Conservation (phyloP, 1,140 invertebrate species). For the Holotrichia oblita region DNA sequence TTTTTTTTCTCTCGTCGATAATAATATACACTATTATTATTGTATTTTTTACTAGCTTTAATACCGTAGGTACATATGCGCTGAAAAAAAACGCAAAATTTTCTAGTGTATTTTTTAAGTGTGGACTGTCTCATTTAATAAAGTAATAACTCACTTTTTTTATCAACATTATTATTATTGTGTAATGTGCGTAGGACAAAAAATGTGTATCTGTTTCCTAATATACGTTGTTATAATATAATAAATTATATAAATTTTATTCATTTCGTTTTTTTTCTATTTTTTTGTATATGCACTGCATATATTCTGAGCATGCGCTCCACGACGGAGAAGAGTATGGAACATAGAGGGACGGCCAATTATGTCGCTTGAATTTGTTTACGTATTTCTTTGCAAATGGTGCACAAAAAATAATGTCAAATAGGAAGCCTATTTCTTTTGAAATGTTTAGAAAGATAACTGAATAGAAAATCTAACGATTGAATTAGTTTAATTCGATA, state of each 20-base stretch:
- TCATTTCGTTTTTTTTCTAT: neutral
- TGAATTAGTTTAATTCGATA: too few relatives aligned
- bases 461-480: too few relatives aligned
- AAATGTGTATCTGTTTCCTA: slow-evolving; percentile 42
- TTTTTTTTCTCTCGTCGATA: slow-evolving; percentile 17
- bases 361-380: too few relatives aligned
- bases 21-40: neutral
- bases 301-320: too few relatives aligned
- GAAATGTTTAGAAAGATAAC: too few relatives aligned
- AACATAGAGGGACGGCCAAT: too few relatives aligned
- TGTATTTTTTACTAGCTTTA: slow-evolving; percentile 24
- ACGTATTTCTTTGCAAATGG: too few relatives aligned
- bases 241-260: slow-evolving; percentile 43
- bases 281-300: too few relatives aligned
- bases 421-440: too few relatives aligned
- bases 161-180: slow-evolving; percentile 34
- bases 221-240: slow-evolving; percentile 44
- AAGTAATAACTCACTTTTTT: slow-evolving; percentile 22
- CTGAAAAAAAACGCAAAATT: slow-evolving; percentile 8
- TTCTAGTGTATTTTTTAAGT: slow-evolving; percentile 24
- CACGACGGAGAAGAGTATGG: too few relatives aligned
- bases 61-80: slow-evolving; percentile 34
- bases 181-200: slow-evolving; percentile 21
- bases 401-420: too few relatives aligned
- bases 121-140: slow-evolving; percentile 20